Evolutionary conservation across 2,888 invertebrate genomes (phyloP), one percentile per base, ranked within the genome.

Genomic region (Drosophila maculinotata): DNA sequence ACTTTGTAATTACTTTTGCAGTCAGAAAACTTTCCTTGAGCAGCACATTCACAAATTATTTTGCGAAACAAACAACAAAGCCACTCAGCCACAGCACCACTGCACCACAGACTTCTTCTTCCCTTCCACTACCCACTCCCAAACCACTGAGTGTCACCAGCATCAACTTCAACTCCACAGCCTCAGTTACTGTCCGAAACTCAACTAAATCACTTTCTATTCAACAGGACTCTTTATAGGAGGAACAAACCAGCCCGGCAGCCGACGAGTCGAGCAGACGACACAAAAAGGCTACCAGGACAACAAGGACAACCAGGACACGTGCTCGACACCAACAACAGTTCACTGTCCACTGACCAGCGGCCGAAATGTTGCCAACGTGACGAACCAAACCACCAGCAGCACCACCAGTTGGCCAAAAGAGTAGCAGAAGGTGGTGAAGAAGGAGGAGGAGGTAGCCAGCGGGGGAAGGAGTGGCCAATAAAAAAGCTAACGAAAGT

Each of bases 1-100:
- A 90, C 83, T 90, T 89, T 89, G 85, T 89, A 89, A 89, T 89
- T 89, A 89, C 89, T 89, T 89, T 88, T 84, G 76, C 76, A 81
- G 56, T 35, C 45, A 76, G 47, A 59, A 73, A 87, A 87, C 73
- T 89, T 87, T 81, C 41, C 30, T 60, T 36, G 48, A 62, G 53
- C 31, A 38, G 39, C 71, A 62, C 57, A 75, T 79, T 66, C 66
- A 45, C 71, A 81, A 78, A 79, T 81, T 79, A 69, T 76, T 65
- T 76, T 63, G 20, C 23, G 58, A 67, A 60, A 62, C 54, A 70
- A 68, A 38, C 56, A 60, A 52, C 58, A 64, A 53, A 67, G 47
- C 60, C 66, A 72, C 49, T 51, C 57, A 70, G 44, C 60, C 69
- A 64, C 66, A 62, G 36, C 26, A 51, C 58, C 47, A 53, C 33